Evolutionary conservation across 2,113 vertebrate species (phyloP), one percentile per base, ranked within the genome.

Genomic region (Rostratula benghalensis): DNA sequence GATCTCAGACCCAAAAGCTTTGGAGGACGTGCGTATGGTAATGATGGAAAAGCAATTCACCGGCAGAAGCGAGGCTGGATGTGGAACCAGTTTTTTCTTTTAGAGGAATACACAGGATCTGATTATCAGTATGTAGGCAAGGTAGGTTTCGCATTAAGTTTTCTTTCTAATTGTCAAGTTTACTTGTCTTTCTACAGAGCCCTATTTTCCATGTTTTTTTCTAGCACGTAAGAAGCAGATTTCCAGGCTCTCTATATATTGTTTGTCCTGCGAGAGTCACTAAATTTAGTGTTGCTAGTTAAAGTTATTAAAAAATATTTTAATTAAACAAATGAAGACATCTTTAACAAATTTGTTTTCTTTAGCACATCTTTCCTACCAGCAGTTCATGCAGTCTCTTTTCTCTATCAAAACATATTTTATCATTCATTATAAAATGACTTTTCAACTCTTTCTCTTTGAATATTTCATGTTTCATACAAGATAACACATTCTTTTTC

Each of bases 1-100:
- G 97, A 97, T 61, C 95, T 96, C 51, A 97, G 97, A 85, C 83
- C 96, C 53, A 97, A 87, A 95, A 89, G 74, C 85, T 96, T 95
- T 91, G 82, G 92, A n/a, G 48, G 92, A 70, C 98, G 71, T 35
- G 37, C 82, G 33, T 71, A 93, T 33, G 97, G 96, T n/a, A 98
- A 73, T 73, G 98, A 98, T 84, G 98, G 98, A 67, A 98, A 98
- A 97, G 59, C 95, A 51, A 93, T 98, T 70, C 98, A 98, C 73
- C 98, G 98, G 23, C 98, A 98, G 83, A 98, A 98, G 74, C 93
- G 98, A 83, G 98, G 98, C 22, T 98, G 98, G 98, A 98, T 98
- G 98, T 98, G 98, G 98, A 98, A 98, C 92, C 98, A 98, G 4
- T 98, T 98, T 93, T 98, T 98, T 94, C 97, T 98, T 89, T 82